Base-by-base conservation (phyloP, 2,888 invertebrate genomes). In the Drosophila melanocephala region DNA sequence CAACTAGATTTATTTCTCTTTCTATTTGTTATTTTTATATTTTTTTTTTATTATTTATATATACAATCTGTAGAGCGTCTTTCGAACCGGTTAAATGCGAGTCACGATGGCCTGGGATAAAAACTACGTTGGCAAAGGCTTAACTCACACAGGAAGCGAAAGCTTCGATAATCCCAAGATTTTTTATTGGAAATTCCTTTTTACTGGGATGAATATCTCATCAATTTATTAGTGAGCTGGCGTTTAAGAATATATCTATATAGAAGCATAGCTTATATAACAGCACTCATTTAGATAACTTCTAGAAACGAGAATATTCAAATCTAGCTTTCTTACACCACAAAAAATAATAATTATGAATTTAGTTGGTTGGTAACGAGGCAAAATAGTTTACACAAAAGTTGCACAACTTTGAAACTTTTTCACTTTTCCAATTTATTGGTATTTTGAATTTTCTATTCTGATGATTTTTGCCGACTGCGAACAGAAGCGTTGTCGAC, bases 1-100 rank as follows among this genome's bases (percentile, higher is more conserved):
- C 73, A 82, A 79, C 73, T 79, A 77, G 90, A 84, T 70, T 82
- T 82, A 28, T 83, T 79, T 87, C 74, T 78, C 62, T 72, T 75
- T 71, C 80, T 82, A 71, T 70, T 71, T 70, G 32, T 67, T 14
- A 42, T 60, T 44, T 53, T 47, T 50, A 9, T 50, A 5, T 14
- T 53, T 55, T 30, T 28, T 51, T 30, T 19, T 51, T 19, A 51
- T 51, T 53, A 61, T 73, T 22, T 58, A 64, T 39, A 19, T 42
- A 32, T 28, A 59, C 14, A 51, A 32, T 30, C 53, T 39, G 9
- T 9, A 26, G 37, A 59, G 42, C 19, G 33, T 39, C 42, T 56
- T 19, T 42, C 62, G 32, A 77, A 77, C 77, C 44, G 63, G 79
- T 72, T 59, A 1, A 4, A 14, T 5, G 44, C 58, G 14, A 28